Conservation (phyloP, 2,888 invertebrate species). For the Chironomus tentans region DNA sequence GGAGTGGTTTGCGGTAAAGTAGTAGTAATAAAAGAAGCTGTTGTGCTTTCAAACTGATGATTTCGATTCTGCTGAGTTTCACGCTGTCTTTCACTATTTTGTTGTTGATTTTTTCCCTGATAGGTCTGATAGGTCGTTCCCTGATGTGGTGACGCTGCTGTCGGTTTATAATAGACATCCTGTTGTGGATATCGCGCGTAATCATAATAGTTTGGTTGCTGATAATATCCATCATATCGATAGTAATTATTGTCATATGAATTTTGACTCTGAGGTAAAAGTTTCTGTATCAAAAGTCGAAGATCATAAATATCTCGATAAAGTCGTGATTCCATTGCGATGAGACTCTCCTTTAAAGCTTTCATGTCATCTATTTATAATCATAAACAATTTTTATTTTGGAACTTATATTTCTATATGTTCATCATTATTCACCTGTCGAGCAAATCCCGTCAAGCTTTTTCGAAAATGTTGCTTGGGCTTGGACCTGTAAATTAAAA, state of each 20-base stretch:
- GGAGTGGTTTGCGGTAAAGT: background rate
- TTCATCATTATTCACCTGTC: background rate
- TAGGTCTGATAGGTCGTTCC: background rate
- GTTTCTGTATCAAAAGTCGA: background rate
- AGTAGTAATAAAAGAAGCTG: background rate
- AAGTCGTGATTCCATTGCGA: background rate
- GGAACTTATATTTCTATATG: background rate
- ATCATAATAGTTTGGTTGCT: background rate
- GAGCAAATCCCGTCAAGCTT: conserved; percentile 15
- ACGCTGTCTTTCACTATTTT: background rate
- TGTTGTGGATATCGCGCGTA: background rate
- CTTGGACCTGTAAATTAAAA: background rate
- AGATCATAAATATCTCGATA: background rate
- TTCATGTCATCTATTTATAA: conserved; percentile 5
- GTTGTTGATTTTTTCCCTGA: background rate
- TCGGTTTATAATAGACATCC: too few relatives aligned
- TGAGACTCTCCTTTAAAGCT: background rate
- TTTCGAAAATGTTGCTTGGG: conserved; percentile 20
- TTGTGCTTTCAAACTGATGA: background rate
- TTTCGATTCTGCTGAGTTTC: background rate
- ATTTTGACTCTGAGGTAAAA: background rate
- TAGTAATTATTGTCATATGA: background rate
- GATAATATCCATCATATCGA: background rate
- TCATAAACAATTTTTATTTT: background rate
- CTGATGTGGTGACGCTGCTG: too few relatives aligned